Percentiles rank a stretch among this genome's conserved stretches.
Conservation (phyloP, 2,888 invertebrate genomes). For the Minunthozetes semirufus region DNA sequence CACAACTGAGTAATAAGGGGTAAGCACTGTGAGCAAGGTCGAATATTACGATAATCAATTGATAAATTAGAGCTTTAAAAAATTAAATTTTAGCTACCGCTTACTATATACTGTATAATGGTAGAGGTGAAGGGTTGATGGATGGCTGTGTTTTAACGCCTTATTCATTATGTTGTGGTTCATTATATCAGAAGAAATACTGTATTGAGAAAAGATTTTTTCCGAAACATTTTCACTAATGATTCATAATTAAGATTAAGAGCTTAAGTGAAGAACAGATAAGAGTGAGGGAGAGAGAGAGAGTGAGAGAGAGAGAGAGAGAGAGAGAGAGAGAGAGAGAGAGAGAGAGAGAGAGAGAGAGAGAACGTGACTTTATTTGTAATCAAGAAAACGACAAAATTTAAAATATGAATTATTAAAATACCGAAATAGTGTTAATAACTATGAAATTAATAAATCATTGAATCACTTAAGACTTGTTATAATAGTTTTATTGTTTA, state of each 20-base stretch:
- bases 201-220: background rate
- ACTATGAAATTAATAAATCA: too few species aligned
- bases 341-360: background rate
- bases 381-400: too few species aligned
- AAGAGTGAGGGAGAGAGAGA: background rate
- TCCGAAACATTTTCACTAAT: background rate
- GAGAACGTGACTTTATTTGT: too few species aligned
- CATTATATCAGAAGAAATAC: background rate
- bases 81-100: too few species aligned
- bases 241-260: constrained; percentile 18
- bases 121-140: background rate
- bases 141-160: background rate
- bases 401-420: too few species aligned
- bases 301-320: background rate
- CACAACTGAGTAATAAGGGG: too few species aligned
- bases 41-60: too few species aligned
- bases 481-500: too few species aligned
- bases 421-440: too few species aligned
- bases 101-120: background rate
- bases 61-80: too few species aligned
- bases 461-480: too few species aligned
- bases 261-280: background rate
- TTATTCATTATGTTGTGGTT: constrained; percentile 20
- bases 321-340: background rate
- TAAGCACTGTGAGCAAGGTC: too few species aligned